Conservation (phyloP, 2,113 vertebrate genomes). For the Illadopsis cleaveri region DNA sequence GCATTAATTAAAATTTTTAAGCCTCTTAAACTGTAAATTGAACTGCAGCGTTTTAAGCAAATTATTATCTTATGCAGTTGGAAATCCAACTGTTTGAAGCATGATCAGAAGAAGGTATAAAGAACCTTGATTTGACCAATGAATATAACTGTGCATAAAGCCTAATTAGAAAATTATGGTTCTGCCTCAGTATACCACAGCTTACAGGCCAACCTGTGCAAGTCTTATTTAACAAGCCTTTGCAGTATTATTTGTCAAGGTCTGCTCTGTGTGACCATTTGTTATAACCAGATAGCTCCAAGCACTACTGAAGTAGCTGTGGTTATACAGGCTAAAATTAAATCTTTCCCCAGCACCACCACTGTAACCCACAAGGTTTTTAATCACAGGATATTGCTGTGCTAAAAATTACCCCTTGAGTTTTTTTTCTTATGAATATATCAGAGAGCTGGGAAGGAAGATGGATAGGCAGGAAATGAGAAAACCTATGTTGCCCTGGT, state of each 20-base stretch:
- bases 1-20: constrained; percentile 24
- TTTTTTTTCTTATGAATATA: neutral
- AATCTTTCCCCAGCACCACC: neutral
- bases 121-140: neutral
- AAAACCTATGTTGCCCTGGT: neutral
- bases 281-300: neutral
- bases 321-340: neutral
- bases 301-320: neutral
- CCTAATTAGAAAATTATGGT: neutral
- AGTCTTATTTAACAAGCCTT: neutral
- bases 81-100: neutral
- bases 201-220: neutral
- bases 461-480: constrained; percentile 62
- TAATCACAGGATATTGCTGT: constrained; percentile 46
- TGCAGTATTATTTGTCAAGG: neutral
- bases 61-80: neutral
- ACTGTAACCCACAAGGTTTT: neutral
- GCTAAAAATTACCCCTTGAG: neutral
- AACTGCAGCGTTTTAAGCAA: constrained; percentile 2
- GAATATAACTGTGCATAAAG: neutral
- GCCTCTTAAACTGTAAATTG: neutral
- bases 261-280: neutral
- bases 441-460: neutral
- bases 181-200: neutral
- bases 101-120: neutral